A percentile compares a stretch with the other conserved stretches of the same genome.
Conservation (phyloP, 1,140 invertebrate species). For the Brachionus paranguensis region DNA sequence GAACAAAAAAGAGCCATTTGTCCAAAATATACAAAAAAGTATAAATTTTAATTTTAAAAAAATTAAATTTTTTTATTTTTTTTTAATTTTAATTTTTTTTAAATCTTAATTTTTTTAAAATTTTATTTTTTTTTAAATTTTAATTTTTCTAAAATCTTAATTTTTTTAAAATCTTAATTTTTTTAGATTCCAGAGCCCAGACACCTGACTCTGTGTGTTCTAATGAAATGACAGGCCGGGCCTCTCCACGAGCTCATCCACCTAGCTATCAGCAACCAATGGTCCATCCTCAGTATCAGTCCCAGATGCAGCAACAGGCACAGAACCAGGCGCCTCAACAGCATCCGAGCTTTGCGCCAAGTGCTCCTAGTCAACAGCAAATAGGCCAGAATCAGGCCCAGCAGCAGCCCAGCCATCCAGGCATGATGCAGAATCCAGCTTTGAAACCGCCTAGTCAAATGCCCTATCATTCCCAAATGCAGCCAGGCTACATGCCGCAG, state of each 20-base stretch:
- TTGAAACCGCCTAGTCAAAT: not conserved
- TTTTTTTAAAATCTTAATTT: not conserved
- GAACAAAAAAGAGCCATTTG: not conserved
- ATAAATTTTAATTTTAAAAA: not conserved
- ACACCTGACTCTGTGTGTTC: constrained; percentile 24
- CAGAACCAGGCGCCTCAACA: not conserved
- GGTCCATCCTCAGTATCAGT: not conserved
- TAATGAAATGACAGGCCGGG: not conserved
- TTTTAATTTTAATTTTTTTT: not conserved
- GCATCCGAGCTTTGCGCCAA: not conserved
- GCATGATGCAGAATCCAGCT: not conserved
- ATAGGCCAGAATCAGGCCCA: not conserved
- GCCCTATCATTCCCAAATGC: not conserved
- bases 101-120: not conserved
- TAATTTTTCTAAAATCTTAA: too few species aligned
- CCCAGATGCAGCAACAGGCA: not conserved
- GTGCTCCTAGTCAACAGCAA: not conserved
- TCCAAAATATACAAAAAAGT: not conserved
- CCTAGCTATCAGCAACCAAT: not conserved
- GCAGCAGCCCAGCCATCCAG: not conserved
- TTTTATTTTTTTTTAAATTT: not conserved
- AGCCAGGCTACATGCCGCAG: not conserved
- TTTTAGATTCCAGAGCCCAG: not conserved
- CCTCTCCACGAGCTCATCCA: not conserved
- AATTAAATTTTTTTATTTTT: not conserved